Percentiles rank a stretch among this genome's conserved stretches.
Conservation (phyloP, 2,797 vertebrate species). For the Percopsis omiscomaycus region DNA sequence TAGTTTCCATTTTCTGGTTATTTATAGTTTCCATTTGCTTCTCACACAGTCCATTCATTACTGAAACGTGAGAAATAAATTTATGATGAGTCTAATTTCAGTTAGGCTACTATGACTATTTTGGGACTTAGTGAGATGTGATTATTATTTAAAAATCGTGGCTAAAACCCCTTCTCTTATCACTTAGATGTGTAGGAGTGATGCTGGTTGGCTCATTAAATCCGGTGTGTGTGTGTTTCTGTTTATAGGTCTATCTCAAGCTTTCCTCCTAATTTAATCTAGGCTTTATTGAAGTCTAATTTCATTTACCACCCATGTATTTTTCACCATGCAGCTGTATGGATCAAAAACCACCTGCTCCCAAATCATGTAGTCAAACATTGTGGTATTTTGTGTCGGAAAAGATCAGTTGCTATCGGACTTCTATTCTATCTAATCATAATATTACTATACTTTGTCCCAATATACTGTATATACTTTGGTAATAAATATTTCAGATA, state of each 20-base stretch:
- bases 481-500: too few relatives aligned
- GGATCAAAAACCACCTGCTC: slow-evolving; percentile 3
- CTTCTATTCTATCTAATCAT: too few relatives aligned
- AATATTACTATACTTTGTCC: too few relatives aligned
- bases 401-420: too few relatives aligned
- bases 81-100: too few relatives aligned
- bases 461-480: too few relatives aligned
- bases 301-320: slow-evolving; percentile 2
- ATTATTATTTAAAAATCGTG: slow-evolving; percentile 23
- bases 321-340: slow-evolving; percentile 1
- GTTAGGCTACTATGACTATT: neutral
- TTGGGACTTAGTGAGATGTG: slow-evolving; percentile 28
- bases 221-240: neutral
- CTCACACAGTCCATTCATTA: slow-evolving; percentile 1
- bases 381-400: too few relatives aligned
- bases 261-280: slow-evolving; percentile 7
- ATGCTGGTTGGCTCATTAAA: slow-evolving; percentile 16
- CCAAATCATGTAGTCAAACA: neutral
- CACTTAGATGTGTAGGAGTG: slow-evolving; percentile 37
- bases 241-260: slow-evolving; percentile 7
- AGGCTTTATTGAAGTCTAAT: slow-evolving; percentile 2
- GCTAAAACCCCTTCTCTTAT: slow-evolving; percentile 37
- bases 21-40: slow-evolving; percentile 2
- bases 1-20: neutral
- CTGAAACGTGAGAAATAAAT: neutral